Evolutionary conservation across 2,113 vertebrate genomes (phyloP).

Genomic region (Carassius auratus): DNA sequence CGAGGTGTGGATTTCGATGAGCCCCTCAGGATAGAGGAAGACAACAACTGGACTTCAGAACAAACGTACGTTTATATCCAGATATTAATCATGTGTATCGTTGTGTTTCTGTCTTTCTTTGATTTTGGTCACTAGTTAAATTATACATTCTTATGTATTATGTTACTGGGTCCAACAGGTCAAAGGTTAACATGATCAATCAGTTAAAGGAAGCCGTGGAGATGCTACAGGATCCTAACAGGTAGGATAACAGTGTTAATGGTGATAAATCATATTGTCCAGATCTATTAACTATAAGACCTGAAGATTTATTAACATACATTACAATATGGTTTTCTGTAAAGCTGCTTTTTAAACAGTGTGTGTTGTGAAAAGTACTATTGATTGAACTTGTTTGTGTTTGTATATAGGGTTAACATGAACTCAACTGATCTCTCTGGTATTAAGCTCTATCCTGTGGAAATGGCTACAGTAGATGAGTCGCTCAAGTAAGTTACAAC

Average conservation of each 20-base stretch:
- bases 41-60: slow-evolving; percentile 79
- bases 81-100: not conserved
- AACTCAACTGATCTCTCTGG: slow-evolving; percentile 74
- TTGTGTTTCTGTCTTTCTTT: not conserved
- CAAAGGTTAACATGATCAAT: slow-evolving; percentile 83
- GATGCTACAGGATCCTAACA: slow-evolving; percentile 84
- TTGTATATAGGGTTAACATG: slow-evolving; percentile 71
- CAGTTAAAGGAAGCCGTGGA: slow-evolving; percentile 88
- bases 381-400: not conserved
- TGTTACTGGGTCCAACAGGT: slow-evolving; percentile 65
- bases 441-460: slow-evolving; percentile 78
- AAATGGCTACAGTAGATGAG: slow-evolving; percentile 74
- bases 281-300: not conserved
- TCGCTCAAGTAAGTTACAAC: slow-evolving; percentile 70
- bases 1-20: slow-evolving; percentile 85
- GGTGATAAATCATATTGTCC: not conserved
- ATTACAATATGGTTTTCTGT: not conserved
- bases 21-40: slow-evolving; percentile 92
- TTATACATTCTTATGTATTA: not conserved
- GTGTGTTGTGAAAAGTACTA: not conserved
- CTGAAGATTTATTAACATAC: not conserved
- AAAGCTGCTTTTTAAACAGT: not conserved
- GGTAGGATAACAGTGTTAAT: slow-evolving; percentile 67
- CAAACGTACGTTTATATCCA: slow-evolving; percentile 60
- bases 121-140: not conserved